phyloP scores from a whole-genome alignment of 2,797 vertebrate genomes.

The Coluber constrictor region DNA sequence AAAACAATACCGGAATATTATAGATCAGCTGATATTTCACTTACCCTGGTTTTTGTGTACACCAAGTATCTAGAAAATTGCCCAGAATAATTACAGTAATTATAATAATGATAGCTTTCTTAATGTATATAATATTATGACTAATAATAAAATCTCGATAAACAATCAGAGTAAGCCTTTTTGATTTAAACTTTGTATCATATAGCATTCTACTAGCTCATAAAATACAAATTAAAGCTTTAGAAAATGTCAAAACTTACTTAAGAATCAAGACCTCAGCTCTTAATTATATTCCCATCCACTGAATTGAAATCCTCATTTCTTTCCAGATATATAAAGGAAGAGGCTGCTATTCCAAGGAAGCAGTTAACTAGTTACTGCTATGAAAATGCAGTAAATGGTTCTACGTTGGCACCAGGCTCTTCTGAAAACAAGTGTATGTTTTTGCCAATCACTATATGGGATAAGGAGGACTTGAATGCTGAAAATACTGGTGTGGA shows the following conservation, averaged over 20 bases:
- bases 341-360: conserved; percentile 7
- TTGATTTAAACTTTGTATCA: background rate
- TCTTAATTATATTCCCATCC: conserved; percentile 41
- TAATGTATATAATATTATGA: conserved; percentile 6
- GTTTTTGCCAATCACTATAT: conserved; percentile 43
- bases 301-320: conserved; percentile 37
- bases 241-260: conserved; percentile 58
- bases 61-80: conserved; percentile 8
- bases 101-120: background rate
- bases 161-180: background rate
- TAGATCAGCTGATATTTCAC: background rate
- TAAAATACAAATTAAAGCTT: conserved; percentile 24
- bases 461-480: conserved; percentile 34
- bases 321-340: conserved; percentile 32
- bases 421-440: conserved; percentile 32
- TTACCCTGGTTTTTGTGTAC: conserved; percentile 21
- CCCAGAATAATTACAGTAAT: background rate
- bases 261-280: conserved; percentile 33
- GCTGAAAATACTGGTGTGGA: conserved; percentile 44
- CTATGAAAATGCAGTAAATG: conserved; percentile 30
- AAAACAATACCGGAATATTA: conserved; percentile 19
- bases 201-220: conserved; percentile 7
- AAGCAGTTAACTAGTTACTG: conserved; percentile 36
- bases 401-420: background rate
- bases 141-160: background rate